Base-by-base conservation (phyloP, 1,140 invertebrate genomes). In the Liolophura sinensis region DNA sequence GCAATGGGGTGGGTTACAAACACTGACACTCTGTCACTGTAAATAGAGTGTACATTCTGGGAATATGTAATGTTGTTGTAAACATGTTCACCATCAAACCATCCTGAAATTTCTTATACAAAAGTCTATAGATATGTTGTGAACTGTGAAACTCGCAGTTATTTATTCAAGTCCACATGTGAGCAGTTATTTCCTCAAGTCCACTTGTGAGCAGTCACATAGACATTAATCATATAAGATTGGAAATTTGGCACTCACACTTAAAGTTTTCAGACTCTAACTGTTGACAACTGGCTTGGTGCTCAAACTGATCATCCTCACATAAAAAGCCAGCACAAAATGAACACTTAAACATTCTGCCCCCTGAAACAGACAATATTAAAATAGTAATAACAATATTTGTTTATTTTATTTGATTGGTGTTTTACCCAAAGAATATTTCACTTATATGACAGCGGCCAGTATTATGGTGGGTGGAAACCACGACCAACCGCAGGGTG, bases 301-400 rank as follows among this genome's bases (percentile, higher is more conserved):
- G 96, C 82, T 98, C 96, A 88, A 98, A 98, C 85, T 98, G 96
- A 85, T 98, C 96, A 86, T 98, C 96, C 86, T 98, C 96, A 86
- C 96, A 98, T 0, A 98, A 87, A 80, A 92, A 96, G 62, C 90
- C 92, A 51, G 90, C 85, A 81, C 96, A 98, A 84, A 95, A 98
- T 56, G 92, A 94, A 83, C 96, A 98, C 72, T 90, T 90, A 80
- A 96, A 98, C 70, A 98, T 92, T 60, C 96, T 88, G 1, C 86
- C 86, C 65, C 86, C 85, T 86, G 73, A 56, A 20, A 59, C 20
- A 59, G 15, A 24, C 15, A 20, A 9, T 7, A 63, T 50, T 57
- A 54, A 49, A n/a, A 49, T 9, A 6, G 47, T n/a, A 55, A 7
- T n/a, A 18, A 55, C 15, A n/a, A 57, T 7, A 57, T 40, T n/a